phyloP scores from a whole-genome alignment of 1,140 invertebrate genomes.

The Kradibia gibbosae region DNA sequence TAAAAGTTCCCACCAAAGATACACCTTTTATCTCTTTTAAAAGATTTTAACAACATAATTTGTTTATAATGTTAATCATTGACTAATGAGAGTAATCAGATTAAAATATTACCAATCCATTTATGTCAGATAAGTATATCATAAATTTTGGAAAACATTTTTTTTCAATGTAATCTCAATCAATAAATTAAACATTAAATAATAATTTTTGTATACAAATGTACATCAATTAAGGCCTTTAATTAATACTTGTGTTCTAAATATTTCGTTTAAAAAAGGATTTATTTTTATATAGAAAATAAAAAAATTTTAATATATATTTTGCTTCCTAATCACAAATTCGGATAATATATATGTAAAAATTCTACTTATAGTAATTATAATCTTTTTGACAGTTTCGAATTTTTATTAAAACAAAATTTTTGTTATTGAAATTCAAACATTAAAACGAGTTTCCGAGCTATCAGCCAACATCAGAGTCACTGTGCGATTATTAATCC shows the following conservation, averaged over 20 bases:
- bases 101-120: slow-evolving; percentile 15
- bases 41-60: slow-evolving; percentile 29
- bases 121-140: neutral
- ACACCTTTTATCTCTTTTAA: slow-evolving; percentile 8
- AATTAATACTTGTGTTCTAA: slow-evolving; percentile 8
- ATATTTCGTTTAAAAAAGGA: neutral
- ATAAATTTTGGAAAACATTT: neutral
- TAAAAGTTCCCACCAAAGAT: neutral
- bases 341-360: slow-evolving; percentile 46
- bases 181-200: neutral
- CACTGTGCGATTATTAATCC: slow-evolving; percentile 93
- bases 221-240: slow-evolving; percentile 41
- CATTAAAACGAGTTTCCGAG: slow-evolving; percentile 91
- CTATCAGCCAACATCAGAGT: slow-evolving; percentile 93
- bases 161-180: neutral
- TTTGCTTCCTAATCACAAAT: slow-evolving; percentile 47
- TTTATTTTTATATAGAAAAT: slow-evolving; percentile 24
- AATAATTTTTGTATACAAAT: neutral
- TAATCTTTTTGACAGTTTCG: slow-evolving; percentile 39
- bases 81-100: slow-evolving; percentile 30
- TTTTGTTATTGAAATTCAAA: slow-evolving; percentile 73
- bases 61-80: neutral
- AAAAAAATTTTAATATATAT: slow-evolving; percentile 35
- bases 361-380: slow-evolving; percentile 41
- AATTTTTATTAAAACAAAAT: slow-evolving; percentile 31